Evolutionary conservation across 2,113 vertebrate species (phyloP).

Genomic region (Helogale parvula): DNA sequence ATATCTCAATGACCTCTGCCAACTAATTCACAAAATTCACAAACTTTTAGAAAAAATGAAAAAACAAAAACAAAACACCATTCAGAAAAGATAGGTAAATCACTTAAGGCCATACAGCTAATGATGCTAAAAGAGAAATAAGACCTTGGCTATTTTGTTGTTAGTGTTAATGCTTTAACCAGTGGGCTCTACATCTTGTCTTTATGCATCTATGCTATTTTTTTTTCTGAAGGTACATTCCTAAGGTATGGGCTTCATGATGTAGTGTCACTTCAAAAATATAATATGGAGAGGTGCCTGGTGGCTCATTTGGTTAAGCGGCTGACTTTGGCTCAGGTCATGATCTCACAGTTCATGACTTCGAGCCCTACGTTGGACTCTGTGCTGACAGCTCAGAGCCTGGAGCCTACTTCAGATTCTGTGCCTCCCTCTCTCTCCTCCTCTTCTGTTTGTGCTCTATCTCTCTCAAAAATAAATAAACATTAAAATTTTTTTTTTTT

Average conservation of each 20-base stretch:
- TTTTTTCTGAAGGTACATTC: neutral
- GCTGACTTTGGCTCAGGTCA: too few relatives aligned
- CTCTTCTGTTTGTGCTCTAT: too few relatives aligned
- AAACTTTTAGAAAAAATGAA: neutral
- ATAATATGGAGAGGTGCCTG: neutral
- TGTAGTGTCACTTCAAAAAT: neutral
- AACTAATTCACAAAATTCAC: neutral
- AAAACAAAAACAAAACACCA: neutral
- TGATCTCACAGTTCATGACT: too few relatives aligned
- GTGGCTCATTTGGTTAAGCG: too few relatives aligned
- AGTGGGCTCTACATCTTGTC: neutral
- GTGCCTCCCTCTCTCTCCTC: too few relatives aligned
- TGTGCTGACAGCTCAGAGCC: too few relatives aligned
- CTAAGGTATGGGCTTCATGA: neutral
- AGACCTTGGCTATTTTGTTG: neutral
- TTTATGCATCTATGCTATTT: neutral
- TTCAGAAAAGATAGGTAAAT: conserved; percentile 28
- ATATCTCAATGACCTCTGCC: neutral
- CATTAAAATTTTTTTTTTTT: neutral
- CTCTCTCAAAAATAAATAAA: too few relatives aligned
- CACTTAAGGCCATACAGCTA: neutral
- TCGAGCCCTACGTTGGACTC: too few relatives aligned
- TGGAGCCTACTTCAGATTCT: too few relatives aligned
- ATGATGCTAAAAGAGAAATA: neutral
- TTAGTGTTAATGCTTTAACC: neutral